Conservation (phyloP, 2,888 invertebrate genomes). For the Philhelius pedissequus region DNA sequence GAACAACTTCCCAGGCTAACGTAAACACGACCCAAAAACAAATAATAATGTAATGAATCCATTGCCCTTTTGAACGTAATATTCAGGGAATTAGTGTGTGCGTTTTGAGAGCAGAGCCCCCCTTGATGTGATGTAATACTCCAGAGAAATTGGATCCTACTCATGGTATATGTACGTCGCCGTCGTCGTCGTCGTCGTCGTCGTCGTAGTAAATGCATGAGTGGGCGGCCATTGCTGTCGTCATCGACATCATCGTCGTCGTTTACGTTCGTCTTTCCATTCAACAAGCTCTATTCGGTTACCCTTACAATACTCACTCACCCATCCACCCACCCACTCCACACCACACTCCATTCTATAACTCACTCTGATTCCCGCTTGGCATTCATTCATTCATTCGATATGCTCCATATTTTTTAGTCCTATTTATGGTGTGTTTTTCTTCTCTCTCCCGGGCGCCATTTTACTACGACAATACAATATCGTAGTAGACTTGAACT, state of each 20-base stretch:
- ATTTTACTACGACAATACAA: constrained; percentile 28
- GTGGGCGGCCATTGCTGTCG: constrained; percentile 48
- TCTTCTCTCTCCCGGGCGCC: constrained; percentile 27
- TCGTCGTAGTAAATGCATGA: constrained; percentile 32
- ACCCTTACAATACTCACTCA: constrained; percentile 15
- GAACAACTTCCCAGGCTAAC: background rate
- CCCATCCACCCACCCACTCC: no score
- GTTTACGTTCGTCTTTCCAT: constrained; percentile 37
- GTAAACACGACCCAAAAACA: constrained; percentile 28
- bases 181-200: background rate
- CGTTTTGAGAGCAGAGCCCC: background rate
- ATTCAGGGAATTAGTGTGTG: constrained; percentile 21
- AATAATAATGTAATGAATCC: constrained; percentile 30
- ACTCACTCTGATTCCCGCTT: background rate
- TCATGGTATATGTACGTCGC: constrained; percentile 3
- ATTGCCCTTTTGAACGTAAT: constrained; percentile 33
- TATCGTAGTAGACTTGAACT: constrained; percentile 68
- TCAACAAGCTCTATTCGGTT: constrained; percentile 48
- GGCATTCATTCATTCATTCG: constrained; percentile 61
- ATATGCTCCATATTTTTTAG: constrained; percentile 67
- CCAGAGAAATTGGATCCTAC: constrained; percentile 56
- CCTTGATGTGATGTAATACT: constrained; percentile 16
- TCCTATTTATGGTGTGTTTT: constrained; percentile 60
- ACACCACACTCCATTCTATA: no score
- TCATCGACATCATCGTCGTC: background rate